A percentile compares a stretch with the other conserved stretches of the same genome.
Evolutionary conservation across 2,888 invertebrate genomes (phyloP).

Genomic region (Mesorhabditis spiculigera): DNA sequence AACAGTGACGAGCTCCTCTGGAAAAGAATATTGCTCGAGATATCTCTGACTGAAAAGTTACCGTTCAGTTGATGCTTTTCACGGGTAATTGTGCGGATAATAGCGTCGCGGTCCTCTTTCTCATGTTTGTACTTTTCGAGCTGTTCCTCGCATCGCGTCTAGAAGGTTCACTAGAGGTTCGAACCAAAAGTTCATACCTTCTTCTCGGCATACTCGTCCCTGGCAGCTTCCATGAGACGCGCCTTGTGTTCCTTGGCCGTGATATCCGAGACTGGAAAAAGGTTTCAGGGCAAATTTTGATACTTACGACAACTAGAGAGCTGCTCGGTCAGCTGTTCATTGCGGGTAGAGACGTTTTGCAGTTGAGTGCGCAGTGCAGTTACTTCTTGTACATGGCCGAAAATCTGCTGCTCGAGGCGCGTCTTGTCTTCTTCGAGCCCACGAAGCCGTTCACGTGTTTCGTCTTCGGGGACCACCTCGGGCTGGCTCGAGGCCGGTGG

Average conservation of each 20-base stretch:
- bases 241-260: not conserved
- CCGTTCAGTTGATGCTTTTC: not conserved
- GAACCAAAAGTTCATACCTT: not conserved
- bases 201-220: not conserved
- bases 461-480: too few species aligned
- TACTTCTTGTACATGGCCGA: not conserved
- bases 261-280: not conserved
- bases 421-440: too few species aligned
- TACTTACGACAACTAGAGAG: not conserved
- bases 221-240: not conserved
- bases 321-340: not conserved
- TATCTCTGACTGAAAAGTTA: not conserved
- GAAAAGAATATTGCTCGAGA: not conserved
- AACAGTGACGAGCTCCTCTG: not conserved
- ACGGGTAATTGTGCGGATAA: not conserved
- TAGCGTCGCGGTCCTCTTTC: slow-evolving; percentile 3
- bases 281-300: not conserved
- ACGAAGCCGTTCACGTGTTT: too few species aligned
- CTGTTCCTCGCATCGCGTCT: not conserved
- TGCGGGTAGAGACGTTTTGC: not conserved
- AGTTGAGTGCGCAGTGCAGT: not conserved
- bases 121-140: slow-evolving; percentile 3
- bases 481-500: too few species aligned
- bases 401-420: not conserved
- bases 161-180: not conserved